Conservation (phyloP, 2,113 vertebrate genomes). For the Petroica traversi region DNA sequence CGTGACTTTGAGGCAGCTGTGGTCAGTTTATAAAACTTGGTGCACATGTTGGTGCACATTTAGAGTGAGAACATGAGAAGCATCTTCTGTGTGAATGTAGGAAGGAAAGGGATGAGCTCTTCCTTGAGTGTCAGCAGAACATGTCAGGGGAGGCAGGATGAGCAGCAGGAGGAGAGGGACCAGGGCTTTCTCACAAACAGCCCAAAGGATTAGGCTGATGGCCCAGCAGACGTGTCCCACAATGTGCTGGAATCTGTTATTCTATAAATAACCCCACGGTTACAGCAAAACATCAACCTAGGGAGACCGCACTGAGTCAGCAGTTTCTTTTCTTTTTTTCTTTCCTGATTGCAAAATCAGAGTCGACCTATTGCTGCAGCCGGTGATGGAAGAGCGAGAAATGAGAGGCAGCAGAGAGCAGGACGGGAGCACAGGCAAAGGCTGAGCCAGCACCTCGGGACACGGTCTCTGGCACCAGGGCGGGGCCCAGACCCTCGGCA, state of each 20-base stretch:
- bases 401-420: neutral
- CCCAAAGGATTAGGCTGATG: neutral
- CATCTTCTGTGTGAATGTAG: neutral
- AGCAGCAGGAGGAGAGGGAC: neutral
- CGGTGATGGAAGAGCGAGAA: neutral
- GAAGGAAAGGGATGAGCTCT: neutral
- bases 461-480: fast-evolving
- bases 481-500: fast-evolving
- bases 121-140: neutral
- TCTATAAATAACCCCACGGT: slow-evolving; percentile 13
- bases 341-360: slow-evolving; percentile 38
- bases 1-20: neutral
- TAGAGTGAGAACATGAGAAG: neutral
- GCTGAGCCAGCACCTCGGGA: neutral
- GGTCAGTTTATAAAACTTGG: neutral
- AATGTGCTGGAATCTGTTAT: neutral
- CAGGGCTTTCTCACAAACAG: neutral
- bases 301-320: neutral
- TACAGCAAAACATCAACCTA: slow-evolving; percentile 1
- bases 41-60: neutral
- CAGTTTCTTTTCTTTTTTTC: slow-evolving; percentile 42
- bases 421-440: fast-evolving
- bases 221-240: neutral
- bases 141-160: neutral
- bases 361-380: neutral